Evolutionary conservation across 2,113 vertebrate species (phyloP), one percentile per base, ranked within the genome.

Genomic region (Zosterops hypoxanthus): DNA sequence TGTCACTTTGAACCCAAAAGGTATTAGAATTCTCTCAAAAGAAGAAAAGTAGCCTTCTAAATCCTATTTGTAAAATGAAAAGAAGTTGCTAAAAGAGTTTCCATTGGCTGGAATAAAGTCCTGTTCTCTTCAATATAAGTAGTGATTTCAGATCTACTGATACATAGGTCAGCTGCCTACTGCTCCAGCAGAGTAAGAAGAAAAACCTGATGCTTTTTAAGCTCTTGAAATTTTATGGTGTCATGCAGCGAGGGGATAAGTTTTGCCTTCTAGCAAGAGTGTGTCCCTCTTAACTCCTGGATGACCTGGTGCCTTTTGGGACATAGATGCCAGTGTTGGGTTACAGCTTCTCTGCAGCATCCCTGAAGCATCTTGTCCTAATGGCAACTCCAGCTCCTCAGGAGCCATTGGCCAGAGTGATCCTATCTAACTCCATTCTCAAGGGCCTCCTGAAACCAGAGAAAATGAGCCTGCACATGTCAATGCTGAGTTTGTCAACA

Each of bases 31-130:
- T 91, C 44, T 68, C n/a, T 68, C 6, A 68, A 3, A 82, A 95
- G 65, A 55, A 57, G 81, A 73, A 80, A 87, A 20, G 17, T 17
- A 65, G 4, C 6, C 33, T 49, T 80, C 36, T 76, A 81, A 93
- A 93, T 94, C 26, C 44, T 57, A 53, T 90, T 65, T 88, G 39
- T 63, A 79, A 91, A 79, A 88, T 92, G 28, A 86, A 93, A 93
- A 90, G 70, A 65, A 26, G 42, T 75, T 94, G 25, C 19, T 94
- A 33, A 79, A 93, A 82, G 63, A 69, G 19, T 86, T 97, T 82
- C 42, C 42, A 70, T 64, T 57, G 63, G 44, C 23, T 92, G 34
- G 44, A 91, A 94, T 63, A 83, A 86, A 64, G 82, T 90, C 36
- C 71, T 94, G 9, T 82, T 96, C 78, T 86, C 52, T 82, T 94